Conservation (phyloP, 2,113 vertebrate species). For the Odobenus rosmarus region DNA sequence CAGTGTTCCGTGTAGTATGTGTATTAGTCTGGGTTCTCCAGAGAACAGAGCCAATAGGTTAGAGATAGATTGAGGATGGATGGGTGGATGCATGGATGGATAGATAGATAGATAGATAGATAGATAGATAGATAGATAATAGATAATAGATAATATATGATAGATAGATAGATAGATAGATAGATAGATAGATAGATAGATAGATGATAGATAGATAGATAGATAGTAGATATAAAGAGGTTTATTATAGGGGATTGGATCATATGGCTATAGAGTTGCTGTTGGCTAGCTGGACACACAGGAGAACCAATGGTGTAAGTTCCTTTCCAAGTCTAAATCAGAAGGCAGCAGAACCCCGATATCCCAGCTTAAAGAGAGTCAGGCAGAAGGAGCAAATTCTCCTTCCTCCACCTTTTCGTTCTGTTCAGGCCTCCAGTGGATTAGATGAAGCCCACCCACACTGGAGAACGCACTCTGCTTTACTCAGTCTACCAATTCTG, state of each 20-base stretch:
- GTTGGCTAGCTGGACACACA: neutral
- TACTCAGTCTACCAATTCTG: too few species aligned
- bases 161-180: too few species aligned
- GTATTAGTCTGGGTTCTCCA: neutral
- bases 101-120: neutral
- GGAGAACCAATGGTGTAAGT: neutral
- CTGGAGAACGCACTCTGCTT: neutral
- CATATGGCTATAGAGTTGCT: neutral
- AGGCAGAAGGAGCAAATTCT: neutral
- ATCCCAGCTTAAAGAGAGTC: neutral
- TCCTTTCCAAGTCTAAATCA: neutral
- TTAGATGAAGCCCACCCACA: neutral
- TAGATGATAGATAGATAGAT: too few species aligned
- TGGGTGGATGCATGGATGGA: too few species aligned
- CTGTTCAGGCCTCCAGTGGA: neutral
- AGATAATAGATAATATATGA: neutral
- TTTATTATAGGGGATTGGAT: neutral
- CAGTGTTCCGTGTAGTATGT: neutral
- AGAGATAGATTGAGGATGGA: neutral
- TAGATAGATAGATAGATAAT: neutral
- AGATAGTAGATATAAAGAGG: neutral
- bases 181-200: neutral
- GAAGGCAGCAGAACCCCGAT: neutral
- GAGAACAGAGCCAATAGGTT: neutral
- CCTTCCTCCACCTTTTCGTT: neutral